phyloP scores from a whole-genome alignment of 2,888 invertebrate species.

The Agrotis segetum region DNA sequence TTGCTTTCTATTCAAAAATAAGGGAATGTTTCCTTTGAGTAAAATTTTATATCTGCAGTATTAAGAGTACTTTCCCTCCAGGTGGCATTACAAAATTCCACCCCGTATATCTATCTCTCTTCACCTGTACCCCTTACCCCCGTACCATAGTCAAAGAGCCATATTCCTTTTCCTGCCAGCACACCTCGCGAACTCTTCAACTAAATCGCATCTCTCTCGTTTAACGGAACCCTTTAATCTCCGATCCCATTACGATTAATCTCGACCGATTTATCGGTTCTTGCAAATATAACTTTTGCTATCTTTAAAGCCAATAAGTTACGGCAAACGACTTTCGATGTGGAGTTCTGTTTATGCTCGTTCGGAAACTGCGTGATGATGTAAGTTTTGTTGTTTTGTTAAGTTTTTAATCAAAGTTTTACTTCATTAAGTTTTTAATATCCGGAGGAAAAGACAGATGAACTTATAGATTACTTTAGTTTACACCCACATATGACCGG shows the following conservation, averaged over 20 bases:
- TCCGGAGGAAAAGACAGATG: too few species aligned
- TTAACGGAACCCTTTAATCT: constrained; percentile 58
- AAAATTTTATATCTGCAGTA: too few species aligned
- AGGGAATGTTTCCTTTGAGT: too few species aligned
- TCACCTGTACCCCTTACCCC: neutral
- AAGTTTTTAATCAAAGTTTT: constrained; percentile 25
- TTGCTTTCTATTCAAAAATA: too few species aligned
- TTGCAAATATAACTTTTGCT: constrained; percentile 64
- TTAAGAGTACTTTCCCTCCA: too few species aligned
- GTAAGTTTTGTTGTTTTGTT: neutral
- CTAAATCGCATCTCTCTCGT: constrained; percentile 48
- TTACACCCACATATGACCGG: neutral
- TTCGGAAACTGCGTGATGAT: constrained; percentile 3
- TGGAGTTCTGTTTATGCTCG: neutral
- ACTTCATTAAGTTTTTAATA: too few species aligned
- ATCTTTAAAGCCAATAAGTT: constrained; percentile 65
- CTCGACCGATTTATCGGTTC: constrained; percentile 61
- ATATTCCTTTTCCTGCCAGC: constrained; percentile 36
- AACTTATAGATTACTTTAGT: neutral
- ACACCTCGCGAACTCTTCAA: constrained; percentile 22
- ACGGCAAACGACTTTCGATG: constrained; percentile 58
- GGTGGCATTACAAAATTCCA: too few species aligned
- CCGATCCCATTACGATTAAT: constrained; percentile 66
- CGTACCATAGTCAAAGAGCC: constrained; percentile 2
- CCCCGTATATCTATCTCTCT: neutral